Base-by-base conservation (phyloP, 2,888 invertebrate species). In the Athetis lepigone region DNA sequence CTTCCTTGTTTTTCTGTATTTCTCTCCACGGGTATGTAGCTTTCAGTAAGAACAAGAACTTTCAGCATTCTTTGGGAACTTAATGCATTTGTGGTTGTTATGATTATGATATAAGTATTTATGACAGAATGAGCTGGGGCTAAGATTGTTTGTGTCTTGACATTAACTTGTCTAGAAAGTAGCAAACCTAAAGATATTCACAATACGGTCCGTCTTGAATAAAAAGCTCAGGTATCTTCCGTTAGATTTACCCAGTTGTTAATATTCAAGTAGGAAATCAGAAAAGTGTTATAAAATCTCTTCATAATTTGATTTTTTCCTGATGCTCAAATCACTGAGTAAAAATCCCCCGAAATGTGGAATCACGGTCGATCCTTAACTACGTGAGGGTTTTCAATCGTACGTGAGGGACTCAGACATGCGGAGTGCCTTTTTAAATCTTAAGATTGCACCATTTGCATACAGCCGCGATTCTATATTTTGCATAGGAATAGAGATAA, bases 331-430 rank as follows among this genome's bases (percentile, higher is more conserved):
- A 65, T 37, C 13, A 29, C 36, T 16, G 18, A 57, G 21, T 29
- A 43, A 49, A 58, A 49, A 25, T 33, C 37, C 27, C 16, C 21
- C 19, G 49, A 58, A 43, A 65, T 47, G 23, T 42, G 49, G 16
- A 65, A 65, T 65, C 65, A 58, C 36, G 46, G 67, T 21, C 29
- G 60, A 61, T 56, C 46, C 61, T 37, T 8, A 61, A 33, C n/a
- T 52, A 52, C 52, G 52, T 67, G 66, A 69, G 66, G 67, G 59
- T 39, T 67, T 45, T 19, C 47, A 21, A 43, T 42, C 43, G 65
- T 43, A 65, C 65, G 65, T 65, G 61, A 42, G 61, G 40, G 27
- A 43, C 47, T 29, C 33, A 50, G 29, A 56, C 33, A 23, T 40
- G 25, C 45, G 8, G 18, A 27, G 19, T 33, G 6, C 36, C 37